Evolutionary conservation across 2,113 vertebrate genomes (phyloP).

Genomic region (Ondatra zibethicus): DNA sequence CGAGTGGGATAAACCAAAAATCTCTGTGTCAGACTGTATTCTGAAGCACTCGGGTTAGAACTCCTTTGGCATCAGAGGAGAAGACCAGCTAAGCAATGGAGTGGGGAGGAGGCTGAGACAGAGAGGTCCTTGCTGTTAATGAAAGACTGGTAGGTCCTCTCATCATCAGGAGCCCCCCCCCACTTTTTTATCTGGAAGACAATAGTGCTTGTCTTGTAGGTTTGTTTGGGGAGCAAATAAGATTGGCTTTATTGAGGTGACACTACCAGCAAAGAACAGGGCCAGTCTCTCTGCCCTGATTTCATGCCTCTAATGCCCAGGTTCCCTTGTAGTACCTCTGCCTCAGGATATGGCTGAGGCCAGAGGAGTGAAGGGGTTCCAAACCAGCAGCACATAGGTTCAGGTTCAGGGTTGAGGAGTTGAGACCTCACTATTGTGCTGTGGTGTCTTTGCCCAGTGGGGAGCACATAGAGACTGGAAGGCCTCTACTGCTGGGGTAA

Average conservation of each 20-base stretch:
- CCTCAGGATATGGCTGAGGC: background rate
- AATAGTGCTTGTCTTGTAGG: background rate
- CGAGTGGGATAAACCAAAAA: background rate
- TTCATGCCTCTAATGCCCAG: background rate
- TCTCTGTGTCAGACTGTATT: background rate
- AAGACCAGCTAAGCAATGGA: background rate
- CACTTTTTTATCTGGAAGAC: background rate
- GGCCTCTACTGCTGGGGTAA: background rate
- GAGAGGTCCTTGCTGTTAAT: background rate
- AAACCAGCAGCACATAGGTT: background rate
- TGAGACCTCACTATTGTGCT: background rate
- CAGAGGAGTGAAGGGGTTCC: background rate
- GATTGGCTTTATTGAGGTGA: constrained; percentile 14
- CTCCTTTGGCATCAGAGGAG: background rate
- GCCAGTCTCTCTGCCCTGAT: background rate
- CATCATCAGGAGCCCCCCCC: background rate
- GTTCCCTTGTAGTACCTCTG: background rate
- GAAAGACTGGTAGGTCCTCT: background rate
- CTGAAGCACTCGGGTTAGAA: background rate
- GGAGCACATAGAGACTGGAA: background rate
- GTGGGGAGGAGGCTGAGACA: background rate
- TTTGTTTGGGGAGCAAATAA: constrained; percentile 21
- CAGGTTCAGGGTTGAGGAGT: background rate
- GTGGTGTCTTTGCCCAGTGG: background rate
- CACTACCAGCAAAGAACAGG: background rate